Evolutionary conservation across 2,113 vertebrate genomes (phyloP).

Genomic region (Syrrhaptes paradoxus): DNA sequence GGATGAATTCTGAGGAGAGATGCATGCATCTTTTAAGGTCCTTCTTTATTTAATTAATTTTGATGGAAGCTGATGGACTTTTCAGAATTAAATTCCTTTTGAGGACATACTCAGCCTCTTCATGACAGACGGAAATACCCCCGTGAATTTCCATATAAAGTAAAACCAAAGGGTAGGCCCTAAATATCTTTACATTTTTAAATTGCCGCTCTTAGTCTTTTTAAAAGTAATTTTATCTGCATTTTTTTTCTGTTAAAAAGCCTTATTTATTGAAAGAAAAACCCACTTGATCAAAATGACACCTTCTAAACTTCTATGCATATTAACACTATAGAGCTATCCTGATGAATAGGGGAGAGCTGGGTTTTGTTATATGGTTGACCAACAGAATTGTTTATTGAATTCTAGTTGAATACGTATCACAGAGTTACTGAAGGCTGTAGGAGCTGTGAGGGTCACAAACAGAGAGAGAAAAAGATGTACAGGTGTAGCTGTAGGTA

Average conservation of each 20-base stretch:
- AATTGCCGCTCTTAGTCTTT: not conserved
- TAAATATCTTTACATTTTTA: not conserved
- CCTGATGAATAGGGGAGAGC: not conserved
- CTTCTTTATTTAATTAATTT: not conserved
- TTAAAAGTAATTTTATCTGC: not conserved
- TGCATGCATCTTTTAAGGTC: not conserved
- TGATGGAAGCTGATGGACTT: accelerated
- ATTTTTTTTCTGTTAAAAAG: not conserved
- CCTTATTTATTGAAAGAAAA: not conserved
- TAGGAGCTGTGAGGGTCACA: not conserved
- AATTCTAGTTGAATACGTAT: not conserved
- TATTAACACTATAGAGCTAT: not conserved
- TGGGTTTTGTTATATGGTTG: not conserved
- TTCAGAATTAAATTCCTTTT: not conserved
- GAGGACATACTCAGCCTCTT: not conserved
- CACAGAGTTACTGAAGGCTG: not conserved
- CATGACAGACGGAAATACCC: not conserved
- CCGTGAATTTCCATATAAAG: not conserved
- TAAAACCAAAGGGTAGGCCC: not conserved
- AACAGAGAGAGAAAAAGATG: not conserved
- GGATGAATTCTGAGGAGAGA: not conserved
- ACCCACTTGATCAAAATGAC: accelerated
- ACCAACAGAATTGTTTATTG: not conserved
- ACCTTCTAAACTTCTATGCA: not conserved
- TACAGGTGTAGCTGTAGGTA: not conserved